Percentiles rank a stretch among this genome's conserved stretches.
Evolutionary conservation across 2,888 invertebrate genomes (phyloP).

Genomic region (Dugesia japonica): DNA sequence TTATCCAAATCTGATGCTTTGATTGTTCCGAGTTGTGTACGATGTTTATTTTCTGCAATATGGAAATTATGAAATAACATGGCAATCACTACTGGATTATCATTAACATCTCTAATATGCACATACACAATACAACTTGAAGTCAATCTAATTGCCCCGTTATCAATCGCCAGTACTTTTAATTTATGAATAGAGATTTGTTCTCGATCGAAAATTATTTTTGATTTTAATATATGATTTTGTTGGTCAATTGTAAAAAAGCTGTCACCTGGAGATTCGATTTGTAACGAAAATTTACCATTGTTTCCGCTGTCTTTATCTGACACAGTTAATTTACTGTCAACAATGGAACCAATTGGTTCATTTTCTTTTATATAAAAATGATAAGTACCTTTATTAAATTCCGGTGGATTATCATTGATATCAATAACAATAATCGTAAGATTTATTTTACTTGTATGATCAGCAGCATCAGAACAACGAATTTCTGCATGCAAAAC

Average conservation of each 20-base stretch:
- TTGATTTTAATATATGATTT: background rate
- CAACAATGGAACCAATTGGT: background rate
- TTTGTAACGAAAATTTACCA: background rate
- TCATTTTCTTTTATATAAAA: background rate
- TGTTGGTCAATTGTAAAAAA: background rate
- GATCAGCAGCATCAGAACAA: background rate
- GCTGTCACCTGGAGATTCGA: background rate
- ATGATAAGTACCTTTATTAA: background rate
- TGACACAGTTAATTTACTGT: background rate
- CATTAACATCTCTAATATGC: constrained; percentile 24
- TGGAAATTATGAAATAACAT: background rate
- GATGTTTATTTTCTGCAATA: background rate
- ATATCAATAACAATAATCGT: background rate
- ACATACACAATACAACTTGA: background rate
- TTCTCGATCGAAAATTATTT: background rate
- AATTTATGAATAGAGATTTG: background rate
- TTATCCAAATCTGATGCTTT: background rate
- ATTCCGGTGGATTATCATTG: background rate
- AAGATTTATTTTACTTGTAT: background rate
- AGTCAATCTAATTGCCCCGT: background rate
- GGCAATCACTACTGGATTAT: constrained; percentile 1
- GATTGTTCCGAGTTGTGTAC: background rate
- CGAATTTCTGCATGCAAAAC: background rate
- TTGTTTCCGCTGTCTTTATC: background rate
- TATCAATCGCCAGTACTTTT: background rate